Evolutionary conservation across 1,140 invertebrate genomes (phyloP).

Genomic region (Asbolus verrucosus): DNA sequence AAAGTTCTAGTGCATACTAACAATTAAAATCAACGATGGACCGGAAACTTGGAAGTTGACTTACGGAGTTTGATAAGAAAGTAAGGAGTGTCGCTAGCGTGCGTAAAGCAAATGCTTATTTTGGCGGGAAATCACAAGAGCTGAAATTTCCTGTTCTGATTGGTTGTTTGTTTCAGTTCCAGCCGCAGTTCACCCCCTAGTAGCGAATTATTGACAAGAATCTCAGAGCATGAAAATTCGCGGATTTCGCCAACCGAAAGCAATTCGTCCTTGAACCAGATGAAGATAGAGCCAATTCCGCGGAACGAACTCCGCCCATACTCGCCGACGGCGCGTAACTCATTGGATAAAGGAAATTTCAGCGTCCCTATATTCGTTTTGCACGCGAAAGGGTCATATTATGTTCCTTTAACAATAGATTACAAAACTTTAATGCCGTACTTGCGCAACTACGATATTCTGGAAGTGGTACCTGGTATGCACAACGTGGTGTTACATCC

Average conservation of each 20-base stretch:
- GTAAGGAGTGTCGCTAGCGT: too few species aligned
- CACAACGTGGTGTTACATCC: conserved; percentile 83
- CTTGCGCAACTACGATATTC: conserved; percentile 71
- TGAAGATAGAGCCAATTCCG: conserved; percentile 46
- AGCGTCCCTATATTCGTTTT: conserved; percentile 83
- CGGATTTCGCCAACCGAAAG: conserved; percentile 46
- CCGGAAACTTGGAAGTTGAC: too few species aligned
- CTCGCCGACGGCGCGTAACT: conserved; percentile 47
- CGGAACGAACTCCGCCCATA: conserved; percentile 49
- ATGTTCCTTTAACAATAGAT: conserved; percentile 91
- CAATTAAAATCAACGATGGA: too few species aligned
- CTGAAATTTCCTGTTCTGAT: too few species aligned
- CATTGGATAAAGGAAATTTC: conserved; percentile 65
- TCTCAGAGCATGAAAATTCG: conserved; percentile 55
- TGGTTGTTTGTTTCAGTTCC: conserved; percentile 56
- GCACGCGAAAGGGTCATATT: conserved; percentile 89
- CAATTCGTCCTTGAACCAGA: conserved; percentile 43
- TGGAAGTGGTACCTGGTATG: conserved; percentile 69
- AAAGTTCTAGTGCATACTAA: too few species aligned
- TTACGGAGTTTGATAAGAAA: too few species aligned
- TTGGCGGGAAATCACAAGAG: too few species aligned
- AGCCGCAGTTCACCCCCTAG: conserved; percentile 61
- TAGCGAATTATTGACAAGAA: conserved; percentile 58
- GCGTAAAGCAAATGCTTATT: too few species aligned
- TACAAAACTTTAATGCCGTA: conserved; percentile 79